phyloP scores from a whole-genome alignment of 2,888 invertebrate species.

The Halictus quadricinctus region DNA sequence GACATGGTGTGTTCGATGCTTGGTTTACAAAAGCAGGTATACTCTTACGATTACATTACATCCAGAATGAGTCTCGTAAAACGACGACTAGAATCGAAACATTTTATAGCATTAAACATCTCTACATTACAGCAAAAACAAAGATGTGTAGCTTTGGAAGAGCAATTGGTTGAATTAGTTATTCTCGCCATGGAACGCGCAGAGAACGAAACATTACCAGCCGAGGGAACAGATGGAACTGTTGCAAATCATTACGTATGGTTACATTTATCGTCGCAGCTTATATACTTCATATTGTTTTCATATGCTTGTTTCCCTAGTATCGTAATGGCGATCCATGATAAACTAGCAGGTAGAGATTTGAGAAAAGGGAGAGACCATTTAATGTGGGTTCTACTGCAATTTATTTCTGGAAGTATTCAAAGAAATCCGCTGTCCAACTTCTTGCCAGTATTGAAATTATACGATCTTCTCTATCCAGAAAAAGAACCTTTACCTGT shows the following conservation, averaged over 20 bases:
- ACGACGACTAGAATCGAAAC: neutral
- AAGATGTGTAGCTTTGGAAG: constrained; percentile 94
- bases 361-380: constrained; percentile 96
- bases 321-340: constrained; percentile 94
- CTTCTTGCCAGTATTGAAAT: constrained; percentile 89
- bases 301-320: constrained; percentile 97
- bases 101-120: constrained; percentile 38
- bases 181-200: constrained; percentile 96
- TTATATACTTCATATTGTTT: constrained; percentile 97
- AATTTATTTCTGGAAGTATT: constrained; percentile 98
- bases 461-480: constrained; percentile 96
- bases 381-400: constrained; percentile 99
- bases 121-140: constrained; percentile 86
- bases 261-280: constrained; percentile 96
- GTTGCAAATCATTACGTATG: constrained; percentile 91
- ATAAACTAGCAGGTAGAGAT: constrained; percentile 91
- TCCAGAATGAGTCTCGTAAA: neutral
- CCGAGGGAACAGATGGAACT: constrained; percentile 85
- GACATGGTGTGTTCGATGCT: constrained; percentile 98
- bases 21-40: constrained; percentile 94
- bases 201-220: constrained; percentile 86
- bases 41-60: constrained; percentile 13
- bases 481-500: constrained; percentile 95
- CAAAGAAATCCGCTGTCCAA: constrained; percentile 90
- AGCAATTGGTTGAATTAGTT: constrained; percentile 95